Evolutionary conservation across 2,113 vertebrate species (phyloP), one percentile per base, ranked within the genome.

Genomic region (Pygoscelis antarcticus): DNA sequence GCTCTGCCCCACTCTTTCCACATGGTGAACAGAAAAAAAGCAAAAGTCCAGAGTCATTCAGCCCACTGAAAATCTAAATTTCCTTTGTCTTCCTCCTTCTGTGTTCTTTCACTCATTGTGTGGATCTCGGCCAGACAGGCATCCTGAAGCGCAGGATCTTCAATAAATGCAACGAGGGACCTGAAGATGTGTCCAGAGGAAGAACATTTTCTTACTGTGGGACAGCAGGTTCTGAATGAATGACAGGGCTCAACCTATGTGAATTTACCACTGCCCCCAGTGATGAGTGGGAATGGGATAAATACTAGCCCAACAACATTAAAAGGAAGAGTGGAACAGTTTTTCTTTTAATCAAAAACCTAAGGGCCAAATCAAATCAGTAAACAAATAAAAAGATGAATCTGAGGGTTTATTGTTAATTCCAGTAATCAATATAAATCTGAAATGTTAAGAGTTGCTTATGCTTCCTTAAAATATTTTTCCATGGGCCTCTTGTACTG

Each of bases 191-290:
- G 9, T 36, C 14, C 32, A 25, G 52, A 71, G 13, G 29, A 90
- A 65, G n/a, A 79, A 40, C 0, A 10, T 8, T 55, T 81, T 76
- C 49, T 74, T 38, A n/a, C 20, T 25, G 11, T 44, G 21, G 16
- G 12, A 71, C 23, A 83, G 25, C 7, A 62, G 27, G 29, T 55
- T 77, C n/a, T 72, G 54, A 65, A 47, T 0, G 2, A 66, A 52
- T 0, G 0, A 7, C 12, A 36, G 32, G 16, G 11, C 13, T 80
- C 58, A 83, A 25, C 17, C 7, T 30, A 23, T 2, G 3, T 9
- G 11, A 87, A 54, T 16, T 42, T 18, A 27, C 16, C n/a, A 52
- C 46, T 70, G 9, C 2, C 9, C 5, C 51, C 5, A 2, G 5
- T 47, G 42, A 54, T 15, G n/a, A 42, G 11, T 60, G 14, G 5